Conservation (phyloP, 1,140 invertebrate species). For the Drosophila sucinea region DNA sequence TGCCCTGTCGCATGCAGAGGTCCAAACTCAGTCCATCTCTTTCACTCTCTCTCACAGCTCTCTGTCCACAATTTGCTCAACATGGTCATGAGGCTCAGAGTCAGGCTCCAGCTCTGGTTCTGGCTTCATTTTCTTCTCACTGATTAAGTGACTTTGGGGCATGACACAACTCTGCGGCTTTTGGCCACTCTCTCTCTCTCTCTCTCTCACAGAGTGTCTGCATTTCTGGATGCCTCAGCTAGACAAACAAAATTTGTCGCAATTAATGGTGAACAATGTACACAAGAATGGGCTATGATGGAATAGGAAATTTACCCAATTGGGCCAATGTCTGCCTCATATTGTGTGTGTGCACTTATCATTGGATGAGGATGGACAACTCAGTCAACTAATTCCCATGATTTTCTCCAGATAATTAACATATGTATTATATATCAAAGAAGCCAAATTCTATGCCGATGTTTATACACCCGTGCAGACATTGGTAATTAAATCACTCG, state of each 20-base stretch:
- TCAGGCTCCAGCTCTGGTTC: conserved; percentile 7
- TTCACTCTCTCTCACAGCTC: not conserved
- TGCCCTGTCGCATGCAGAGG: conserved; percentile 24
- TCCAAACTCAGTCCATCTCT: not conserved
- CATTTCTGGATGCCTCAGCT: not conserved
- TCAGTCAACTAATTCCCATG: not conserved
- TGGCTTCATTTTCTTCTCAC: conserved; percentile 20
- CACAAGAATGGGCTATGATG: conserved; percentile 17
- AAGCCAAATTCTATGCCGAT: too few species aligned
- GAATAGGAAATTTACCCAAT: conserved; percentile 15
- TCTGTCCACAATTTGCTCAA: conserved; percentile 8
- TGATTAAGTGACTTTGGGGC: conserved; percentile 58
- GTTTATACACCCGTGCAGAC: too few species aligned
- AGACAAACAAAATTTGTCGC: conserved; percentile 24
- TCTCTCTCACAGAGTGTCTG: not conserved
- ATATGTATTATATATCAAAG: not conserved
- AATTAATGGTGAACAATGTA: conserved; percentile 29
- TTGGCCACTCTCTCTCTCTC: conserved; percentile 4
- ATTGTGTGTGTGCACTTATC: not conserved
- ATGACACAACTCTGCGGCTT: conserved; percentile 46
- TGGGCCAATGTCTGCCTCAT: not conserved
- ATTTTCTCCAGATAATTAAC: conserved; percentile 1
- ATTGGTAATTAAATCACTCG: too few species aligned
- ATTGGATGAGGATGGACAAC: not conserved
- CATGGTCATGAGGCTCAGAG: not conserved